Evolutionary conservation across 2,113 vertebrate genomes (phyloP), one percentile per base, ranked within the genome.

Genomic region (Picathartes gymnocephalus): DNA sequence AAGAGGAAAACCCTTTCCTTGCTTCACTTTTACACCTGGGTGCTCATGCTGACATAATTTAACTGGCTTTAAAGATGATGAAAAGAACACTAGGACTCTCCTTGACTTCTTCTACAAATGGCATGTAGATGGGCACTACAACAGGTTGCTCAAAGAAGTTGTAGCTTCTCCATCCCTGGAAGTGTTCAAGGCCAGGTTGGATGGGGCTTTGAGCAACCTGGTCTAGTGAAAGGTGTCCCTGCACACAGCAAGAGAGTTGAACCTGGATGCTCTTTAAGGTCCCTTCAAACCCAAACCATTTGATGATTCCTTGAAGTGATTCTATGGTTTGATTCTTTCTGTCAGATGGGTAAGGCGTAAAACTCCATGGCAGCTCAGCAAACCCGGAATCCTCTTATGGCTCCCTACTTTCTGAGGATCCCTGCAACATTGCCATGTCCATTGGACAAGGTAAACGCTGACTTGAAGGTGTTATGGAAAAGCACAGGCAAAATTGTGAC

Each of bases 101-200:
- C 20, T 58, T 44, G 28, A 18, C 3, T 81, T 44, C 16, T 64
- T 64, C 80, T 69, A 50, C 1, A 15, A 51, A 71, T 4, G 8
- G 5, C 1, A 0, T 40, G 30, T 20, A 30, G 24, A n/a, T 39
- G 18, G 15, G 4, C 27, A 28, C 12, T 28, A 45, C 12, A 19
- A 39, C 22, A 53, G 6, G 4, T 28, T 68, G 4, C 14, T 77
- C 18, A 68, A 54, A 37, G 9, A 42, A 14, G 23, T 21, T 30
- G 2, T 23, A 20, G 10, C 7, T 74, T n/a, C 7, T 53, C 17
- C 25, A 35, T 35, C 4, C 54, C 14, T 40, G 30, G 47, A 68
- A 54, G 6, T 35, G 12, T 11, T 54, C 30, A 40, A 54, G 17
- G 8, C 20, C 25, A 47, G 45, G 14, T 6, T 61, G 21, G 30